Evolutionary conservation across 2,797 vertebrate species (phyloP), one percentile per base, ranked within the genome.

Genomic region (Pangasius sanitwongsei): DNA sequence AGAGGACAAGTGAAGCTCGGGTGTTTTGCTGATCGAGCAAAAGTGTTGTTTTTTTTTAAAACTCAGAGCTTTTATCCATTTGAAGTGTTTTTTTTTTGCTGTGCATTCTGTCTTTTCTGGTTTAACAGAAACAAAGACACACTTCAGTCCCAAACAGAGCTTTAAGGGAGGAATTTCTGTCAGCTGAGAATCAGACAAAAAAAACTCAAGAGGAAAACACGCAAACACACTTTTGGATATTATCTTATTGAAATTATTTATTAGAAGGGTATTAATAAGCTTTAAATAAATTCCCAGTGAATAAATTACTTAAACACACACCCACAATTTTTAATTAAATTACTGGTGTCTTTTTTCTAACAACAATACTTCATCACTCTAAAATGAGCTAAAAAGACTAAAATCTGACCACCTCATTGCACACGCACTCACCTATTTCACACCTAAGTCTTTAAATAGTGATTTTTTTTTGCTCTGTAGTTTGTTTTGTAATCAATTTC

Each of bases 11-110:
- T 16, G 34, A 74, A 74, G 34, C 53, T 61, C 41, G 57, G 25
- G 9, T 8, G 81, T 57, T 86, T 77, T 48, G 70, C 70, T 74
- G 53, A 86, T 74, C 7, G 12, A 44, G 85, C 85, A 61, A 75
- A 86, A 86, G 70, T 48, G 12, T 28, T 86, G 23, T 74, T 86
- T 23, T 57, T 31, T 55, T 34, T 34, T 18, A 15, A 12, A 25
- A 28, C 48, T 81, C 31, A 1, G 77, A 20, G n/a, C 20, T 15
- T 59, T 80, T 80, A 55, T 31, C 75, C 28, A 9, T 80, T 55
- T 55, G 77, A 4, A 31, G n/a, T 9, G 48, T n/a, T 9, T 37
- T 70, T 18, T 48, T 44, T 18, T 28, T 48, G 20, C 41, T 75
- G 41, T 44, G 7, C 25, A 15, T 50, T 50, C 25, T 50, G 48